A percentile compares a stretch with the other conserved stretches of the same genome.
These are phyloP conservation scores for Cryptus viduatorius DNA, from an alignment of 2,888 invertebrate species.

Conservation along the genomic window DNA sequence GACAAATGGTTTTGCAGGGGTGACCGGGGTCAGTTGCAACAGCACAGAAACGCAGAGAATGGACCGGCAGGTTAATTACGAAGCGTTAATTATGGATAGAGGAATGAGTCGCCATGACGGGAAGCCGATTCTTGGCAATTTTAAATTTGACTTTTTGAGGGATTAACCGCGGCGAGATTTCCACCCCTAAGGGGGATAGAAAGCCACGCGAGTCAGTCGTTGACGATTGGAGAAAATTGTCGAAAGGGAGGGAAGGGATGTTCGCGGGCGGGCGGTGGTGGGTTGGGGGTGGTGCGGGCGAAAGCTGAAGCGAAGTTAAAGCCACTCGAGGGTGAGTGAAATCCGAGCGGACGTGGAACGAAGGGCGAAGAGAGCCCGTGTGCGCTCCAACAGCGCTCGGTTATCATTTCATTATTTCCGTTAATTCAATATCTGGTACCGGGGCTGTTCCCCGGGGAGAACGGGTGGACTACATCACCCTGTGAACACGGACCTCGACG, in stretches of 20 bases:
- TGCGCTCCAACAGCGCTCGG: constrained; percentile 71
- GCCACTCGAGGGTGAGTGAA: constrained; percentile 54
- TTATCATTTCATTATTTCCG: constrained; percentile 83
- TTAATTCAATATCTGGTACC: constrained; percentile 80
- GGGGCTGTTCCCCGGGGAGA: constrained; percentile 32
- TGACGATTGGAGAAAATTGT: constrained; percentile 22
- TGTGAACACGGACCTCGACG: constrained; percentile 25
- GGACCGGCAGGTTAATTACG: constrained; percentile 64
- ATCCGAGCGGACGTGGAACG: constrained; percentile 50
- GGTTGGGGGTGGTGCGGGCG: not conserved
- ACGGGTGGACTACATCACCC: constrained; percentile 40
- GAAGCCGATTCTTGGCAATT: constrained; percentile 46
- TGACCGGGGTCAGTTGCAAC: constrained; percentile 1
- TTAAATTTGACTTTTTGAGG: constrained; percentile 70
- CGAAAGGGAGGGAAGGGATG: not conserved
- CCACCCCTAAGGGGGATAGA: constrained; percentile 16
- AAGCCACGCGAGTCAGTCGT: constrained; percentile 20
- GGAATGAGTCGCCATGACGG: constrained; percentile 23
- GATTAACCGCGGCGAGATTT: constrained; percentile 65
- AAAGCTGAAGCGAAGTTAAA: constrained; percentile 43
- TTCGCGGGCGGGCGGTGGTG: too few species aligned
- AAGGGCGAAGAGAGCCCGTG: constrained; percentile 35
- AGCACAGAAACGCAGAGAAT: constrained; percentile 1
- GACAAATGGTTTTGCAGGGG: constrained; percentile 51
- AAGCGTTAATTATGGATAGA: constrained; percentile 28